Conservation (phyloP, 2,113 vertebrate genomes). For the Dermatemys mawii region DNA sequence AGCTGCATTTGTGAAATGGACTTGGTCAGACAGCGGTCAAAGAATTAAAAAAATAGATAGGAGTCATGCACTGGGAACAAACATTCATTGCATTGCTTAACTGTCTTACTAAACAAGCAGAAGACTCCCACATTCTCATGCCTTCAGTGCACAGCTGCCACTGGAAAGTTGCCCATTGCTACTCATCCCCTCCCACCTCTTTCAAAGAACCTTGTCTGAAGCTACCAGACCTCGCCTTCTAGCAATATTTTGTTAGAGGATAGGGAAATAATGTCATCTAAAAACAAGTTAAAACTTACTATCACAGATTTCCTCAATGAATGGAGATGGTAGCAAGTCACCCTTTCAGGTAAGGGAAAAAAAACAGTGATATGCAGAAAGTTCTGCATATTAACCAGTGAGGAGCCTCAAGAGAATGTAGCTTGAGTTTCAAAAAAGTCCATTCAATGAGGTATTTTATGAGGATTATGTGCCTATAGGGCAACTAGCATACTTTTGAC, state of each 20-base stretch:
- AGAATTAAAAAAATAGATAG: constrained; percentile 7
- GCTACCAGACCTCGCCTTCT: constrained; percentile 32
- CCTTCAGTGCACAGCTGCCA: constrained; percentile 28
- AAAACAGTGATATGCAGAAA: not conserved
- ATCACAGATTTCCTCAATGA: constrained; percentile 13
- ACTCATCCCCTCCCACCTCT: constrained; percentile 30
- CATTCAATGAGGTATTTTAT: not conserved
- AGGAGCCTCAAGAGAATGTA: not conserved
- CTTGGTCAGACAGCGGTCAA: constrained; percentile 42
- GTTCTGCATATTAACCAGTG: not conserved
- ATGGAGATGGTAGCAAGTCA: not conserved
- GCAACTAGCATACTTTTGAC: not conserved
- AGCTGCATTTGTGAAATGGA: not conserved
- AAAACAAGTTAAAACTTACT: constrained; percentile 42
- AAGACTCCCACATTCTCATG: constrained; percentile 47
- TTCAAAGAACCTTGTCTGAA: constrained; percentile 33
- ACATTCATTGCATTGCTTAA: constrained; percentile 46
- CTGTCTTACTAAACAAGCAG: constrained; percentile 10
- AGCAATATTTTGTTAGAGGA: constrained; percentile 32
- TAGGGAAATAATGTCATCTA: constrained; percentile 38
- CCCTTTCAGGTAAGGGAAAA: not conserved
- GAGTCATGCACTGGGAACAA: not conserved
- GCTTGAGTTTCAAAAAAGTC: not conserved
- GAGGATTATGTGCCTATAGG: not conserved
- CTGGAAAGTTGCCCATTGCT: constrained; percentile 54